These are phyloP conservation scores for Halichondria panicea DNA, from an alignment of 37 sponge, comb jelly and placozoan species.

Conservation along the genomic window DNA sequence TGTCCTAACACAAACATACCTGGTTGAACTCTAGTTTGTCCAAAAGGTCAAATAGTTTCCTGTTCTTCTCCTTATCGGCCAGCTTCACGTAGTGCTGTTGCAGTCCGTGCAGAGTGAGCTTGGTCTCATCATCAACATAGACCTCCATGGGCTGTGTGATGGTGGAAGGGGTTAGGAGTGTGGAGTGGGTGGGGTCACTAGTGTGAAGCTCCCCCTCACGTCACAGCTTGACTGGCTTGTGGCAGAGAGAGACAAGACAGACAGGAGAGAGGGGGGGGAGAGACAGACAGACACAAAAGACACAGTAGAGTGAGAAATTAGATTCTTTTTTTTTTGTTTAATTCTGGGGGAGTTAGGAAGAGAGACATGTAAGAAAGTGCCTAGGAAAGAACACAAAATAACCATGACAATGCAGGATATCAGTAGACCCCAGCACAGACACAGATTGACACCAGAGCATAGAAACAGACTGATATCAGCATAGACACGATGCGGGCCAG, in stretches of 20 bases:
- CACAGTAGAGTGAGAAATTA: too few species aligned
- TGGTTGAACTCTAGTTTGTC: slow-evolving; percentile 98
- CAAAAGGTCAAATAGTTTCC: slow-evolving; percentile 95
- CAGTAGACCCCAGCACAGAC: too few species aligned
- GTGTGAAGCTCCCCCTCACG: not conserved
- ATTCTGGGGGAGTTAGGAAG: too few species aligned
- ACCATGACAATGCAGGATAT: too few species aligned
- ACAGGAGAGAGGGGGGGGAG: not conserved
- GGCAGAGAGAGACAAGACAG: not conserved
- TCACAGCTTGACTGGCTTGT: not conserved
- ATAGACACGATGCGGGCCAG: too few species aligned
- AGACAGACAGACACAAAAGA: slow-evolving; percentile 7
- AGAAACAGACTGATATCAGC: too few species aligned
- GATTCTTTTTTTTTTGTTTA: too few species aligned
- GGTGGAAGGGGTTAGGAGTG: not conserved
- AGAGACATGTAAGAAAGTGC: too few species aligned
- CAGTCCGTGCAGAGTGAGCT: slow-evolving; percentile 97
- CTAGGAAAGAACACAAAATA: too few species aligned
- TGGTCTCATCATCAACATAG: slow-evolving; percentile 97
- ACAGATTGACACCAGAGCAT: too few species aligned
- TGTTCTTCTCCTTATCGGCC: slow-evolving; percentile 96
- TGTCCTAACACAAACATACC: slow-evolving; percentile 68
- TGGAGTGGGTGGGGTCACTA: not conserved
- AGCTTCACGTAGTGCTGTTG: slow-evolving; percentile 98
- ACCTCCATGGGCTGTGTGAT: slow-evolving; percentile 92